Base-by-base conservation (phyloP, 2,888 invertebrate genomes). In the Leucophora obtusa region DNA sequence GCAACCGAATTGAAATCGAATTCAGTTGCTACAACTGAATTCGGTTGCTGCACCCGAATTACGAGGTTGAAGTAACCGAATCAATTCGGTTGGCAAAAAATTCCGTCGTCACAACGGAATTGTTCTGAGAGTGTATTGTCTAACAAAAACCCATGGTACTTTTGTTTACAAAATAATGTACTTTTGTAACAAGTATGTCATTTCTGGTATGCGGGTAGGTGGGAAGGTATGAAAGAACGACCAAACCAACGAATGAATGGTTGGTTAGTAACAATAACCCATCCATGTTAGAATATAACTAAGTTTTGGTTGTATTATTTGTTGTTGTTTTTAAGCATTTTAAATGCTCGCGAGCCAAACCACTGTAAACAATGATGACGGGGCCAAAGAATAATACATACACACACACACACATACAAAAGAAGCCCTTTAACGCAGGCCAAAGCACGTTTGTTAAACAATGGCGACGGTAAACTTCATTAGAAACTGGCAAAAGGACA, bases 381-480 rank as follows among this genome's bases (percentile, higher is more conserved):
- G 75, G 62, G 58, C 78, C 7, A 56, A 15, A n/a, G 28, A 71
- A 38, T 28, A 28, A 28, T 28, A 28, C 7, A 28, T 17, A 51
- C 63, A 63, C 21, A 66, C 68, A 68, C 1, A 9, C n/a, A n/a
- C n/a, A 33, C 9, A 38, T 33, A 33, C 58, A 58, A 56, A 66
- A 85, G 85, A 86, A 85, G 84, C 86, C 84, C 83, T 86, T 85
- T 82, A 87, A 87, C 85, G 86, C 85, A 85, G 85, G 86, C 85
- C 86, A 87, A 88, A 87, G 87, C 88, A 87, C 88, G 88, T 88
- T 87, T 87, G 86, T 87, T 87, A 88, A 88, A 88, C 87, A 88
- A 87, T 85, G 87, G 87, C 86, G 86, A 86, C 85, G 86, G 87
- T 87, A 87, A 87, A 87, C 88, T 87, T 87, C 87, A 87, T 87